Evolutionary conservation across 2,888 invertebrate genomes (phyloP), one percentile per base, ranked within the genome.

Genomic region (Luperina testacea): DNA sequence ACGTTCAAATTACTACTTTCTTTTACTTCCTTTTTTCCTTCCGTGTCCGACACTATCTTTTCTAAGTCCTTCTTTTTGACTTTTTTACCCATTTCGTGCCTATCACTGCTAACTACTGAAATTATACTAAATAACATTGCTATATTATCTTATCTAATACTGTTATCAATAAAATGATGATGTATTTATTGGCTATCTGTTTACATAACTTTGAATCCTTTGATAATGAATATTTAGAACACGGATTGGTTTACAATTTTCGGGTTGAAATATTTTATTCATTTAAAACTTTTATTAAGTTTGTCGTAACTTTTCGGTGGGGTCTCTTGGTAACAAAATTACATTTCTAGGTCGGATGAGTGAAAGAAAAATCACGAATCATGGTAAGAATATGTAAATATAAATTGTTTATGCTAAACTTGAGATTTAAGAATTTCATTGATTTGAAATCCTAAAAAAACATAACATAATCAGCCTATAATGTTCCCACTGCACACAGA

Each of bases 141-240:
- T 32, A 17, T 68, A 1, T 13, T 1, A 67, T 77, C 76, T 83
- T 82, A 89, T 88, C 87, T 11, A 0, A 15, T 1, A 13, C 15
- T 32, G 17, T 71, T 88, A 89, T 88, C 82, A 51, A 70, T 20
- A 57, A 53, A 63, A 20, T 7, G 20, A 48, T 78, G 75, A 77
- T 79, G 63, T 85, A 72, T 74, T 51, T 13, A 51, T 61, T 53
- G 32, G 8, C 80, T 72, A 88, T 86, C 89, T 69, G 80, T 86
- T 88, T 86, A 82, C 81, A 81, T 86, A 89, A 88, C n/a, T 32
- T 45, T 72, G 83, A 84, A 84, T 86, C 81, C 75, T 0, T 73
- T 68, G 78, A 83, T 84, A 78, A 57, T 20, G 2, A 4, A 7
- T 53, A 81, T 71, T 4, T 84, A 20, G 75, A 68, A 38, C 73